Base-by-base conservation (phyloP, 2,113 vertebrate species). In the Hemichromis elongatus region DNA sequence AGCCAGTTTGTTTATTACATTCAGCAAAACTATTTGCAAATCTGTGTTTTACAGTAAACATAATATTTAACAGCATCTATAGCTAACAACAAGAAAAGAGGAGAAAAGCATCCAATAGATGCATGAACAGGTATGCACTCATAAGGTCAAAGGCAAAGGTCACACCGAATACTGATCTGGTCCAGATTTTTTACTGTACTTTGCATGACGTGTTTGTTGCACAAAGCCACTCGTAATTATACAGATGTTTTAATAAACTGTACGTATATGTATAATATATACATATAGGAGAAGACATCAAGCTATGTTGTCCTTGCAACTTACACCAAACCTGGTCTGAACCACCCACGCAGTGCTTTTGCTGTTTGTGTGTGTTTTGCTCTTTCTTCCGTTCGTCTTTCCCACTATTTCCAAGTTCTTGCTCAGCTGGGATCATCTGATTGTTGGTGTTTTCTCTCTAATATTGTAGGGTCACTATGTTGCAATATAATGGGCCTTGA, bases 381-480 rank as follows among this genome's bases (percentile, higher is more conserved):
- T 0, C 45, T 4, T 73, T 73, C 24, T 18, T 0, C 24, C 11
- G 0, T 47, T 73, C 5, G 4, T 28, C 40, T 21, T 73, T 47
- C 10, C 42, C 42, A 28, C 14, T 70, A 4, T 18, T 26, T 3
- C 66, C 21, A 45, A 70, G 37, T 28, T 6, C 42, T 50, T 5
- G 16, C 16, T 75, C 26, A 75, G 14, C 0, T 24, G 2, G 42
- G 24, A 50, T 75, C 16, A 12, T 75, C 42, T 50, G 16, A 75
- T 75, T 50, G 16, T 30, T 73, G 4, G 14, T 47, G 68, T 75
- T 75, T 30, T 2, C 68, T 50, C 42, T 18, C 24, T 30, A 73
- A 50, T n/a, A 30, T 50, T 75, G 68, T 2, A 0, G 9, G 42
- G 42, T 19, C 16, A 73, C 42, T 73, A 50, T 28, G 24, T 73